phyloP scores from a whole-genome alignment of 1,140 invertebrate genomes.

The Antheraea mylitta region DNA sequence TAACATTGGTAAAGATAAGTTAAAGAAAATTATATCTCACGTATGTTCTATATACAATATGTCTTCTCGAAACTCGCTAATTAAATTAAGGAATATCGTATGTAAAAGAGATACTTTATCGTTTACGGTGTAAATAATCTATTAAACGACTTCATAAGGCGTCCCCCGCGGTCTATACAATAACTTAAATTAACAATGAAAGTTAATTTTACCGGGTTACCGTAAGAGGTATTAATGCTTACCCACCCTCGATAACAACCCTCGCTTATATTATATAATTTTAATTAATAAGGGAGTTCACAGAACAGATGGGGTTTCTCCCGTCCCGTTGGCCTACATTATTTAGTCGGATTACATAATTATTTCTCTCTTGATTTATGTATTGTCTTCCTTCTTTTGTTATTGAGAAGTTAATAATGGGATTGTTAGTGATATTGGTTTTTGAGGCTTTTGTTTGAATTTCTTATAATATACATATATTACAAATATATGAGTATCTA shows the following conservation, averaged over 20 bases:
- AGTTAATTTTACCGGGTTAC: slow-evolving; percentile 39
- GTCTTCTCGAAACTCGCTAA: slow-evolving; percentile 17
- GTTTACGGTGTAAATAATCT: slow-evolving; percentile 30
- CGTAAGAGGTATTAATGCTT: slow-evolving; percentile 30
- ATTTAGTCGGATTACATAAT: slow-evolving; percentile 8
- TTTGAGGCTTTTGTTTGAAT: too few relatives aligned
- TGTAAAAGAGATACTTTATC: slow-evolving; percentile 30
- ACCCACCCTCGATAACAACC: slow-evolving; percentile 34
- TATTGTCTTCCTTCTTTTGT: slow-evolving; percentile 13
- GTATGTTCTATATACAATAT: too few relatives aligned
- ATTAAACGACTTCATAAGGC: slow-evolving; percentile 33
- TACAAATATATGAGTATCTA: too few relatives aligned
- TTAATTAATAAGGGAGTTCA: slow-evolving; percentile 39
- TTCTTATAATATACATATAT: too few relatives aligned
- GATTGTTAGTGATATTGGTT: neutral
- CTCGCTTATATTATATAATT: slow-evolving; percentile 30
- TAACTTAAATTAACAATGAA: slow-evolving; percentile 28
- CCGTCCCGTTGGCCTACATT: slow-evolving; percentile 10
- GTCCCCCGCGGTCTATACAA: slow-evolving; percentile 20
- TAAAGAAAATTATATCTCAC: too few relatives aligned
- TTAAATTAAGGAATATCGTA: slow-evolving; percentile 34
- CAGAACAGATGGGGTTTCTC: slow-evolving; percentile 31
- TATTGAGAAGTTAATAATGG: slow-evolving; percentile 1
- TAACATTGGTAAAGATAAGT: too few relatives aligned
- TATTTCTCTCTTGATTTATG: slow-evolving; percentile 9